phyloP scores from a whole-genome alignment of 1,140 invertebrate genomes.

The Asobara japonica region DNA sequence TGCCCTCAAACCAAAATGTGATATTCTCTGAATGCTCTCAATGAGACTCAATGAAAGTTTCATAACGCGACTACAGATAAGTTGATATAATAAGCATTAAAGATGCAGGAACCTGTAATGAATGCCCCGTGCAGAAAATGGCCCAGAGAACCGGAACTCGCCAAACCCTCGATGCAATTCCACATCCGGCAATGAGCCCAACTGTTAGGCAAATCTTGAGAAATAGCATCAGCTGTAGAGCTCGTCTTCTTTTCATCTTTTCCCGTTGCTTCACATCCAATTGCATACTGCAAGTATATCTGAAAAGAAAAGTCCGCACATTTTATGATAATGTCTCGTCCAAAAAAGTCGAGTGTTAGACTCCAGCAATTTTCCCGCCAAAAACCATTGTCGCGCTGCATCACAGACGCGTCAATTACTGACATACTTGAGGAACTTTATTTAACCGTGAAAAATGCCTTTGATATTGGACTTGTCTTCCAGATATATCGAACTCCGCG shows the following conservation, averaged over 20 bases:
- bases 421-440: too few relatives aligned
- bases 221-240: constrained; percentile 71
- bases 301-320: constrained; percentile 19
- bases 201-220: constrained; percentile 68
- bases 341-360: too few relatives aligned
- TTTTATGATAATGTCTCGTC: background rate
- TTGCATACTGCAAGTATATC: constrained; percentile 66
- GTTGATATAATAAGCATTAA: background rate
- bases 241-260: constrained; percentile 70
- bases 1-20: too few relatives aligned
- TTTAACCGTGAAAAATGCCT: too few relatives aligned
- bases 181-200: constrained; percentile 58
- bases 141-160: constrained; percentile 60
- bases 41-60: background rate
- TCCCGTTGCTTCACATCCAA: constrained; percentile 70
- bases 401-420: too few relatives aligned
- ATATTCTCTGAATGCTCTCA: too few relatives aligned
- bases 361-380: too few relatives aligned
- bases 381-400: too few relatives aligned
- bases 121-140: constrained; percentile 61
- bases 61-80: background rate
- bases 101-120: constrained; percentile 52
- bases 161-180: constrained; percentile 57
- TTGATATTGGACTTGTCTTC: too few relatives aligned
- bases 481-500: too few relatives aligned